These are phyloP conservation scores for Pseudeuparius sepicola DNA, from an alignment of 2,888 invertebrate genomes.

Conservation along the genomic window DNA sequence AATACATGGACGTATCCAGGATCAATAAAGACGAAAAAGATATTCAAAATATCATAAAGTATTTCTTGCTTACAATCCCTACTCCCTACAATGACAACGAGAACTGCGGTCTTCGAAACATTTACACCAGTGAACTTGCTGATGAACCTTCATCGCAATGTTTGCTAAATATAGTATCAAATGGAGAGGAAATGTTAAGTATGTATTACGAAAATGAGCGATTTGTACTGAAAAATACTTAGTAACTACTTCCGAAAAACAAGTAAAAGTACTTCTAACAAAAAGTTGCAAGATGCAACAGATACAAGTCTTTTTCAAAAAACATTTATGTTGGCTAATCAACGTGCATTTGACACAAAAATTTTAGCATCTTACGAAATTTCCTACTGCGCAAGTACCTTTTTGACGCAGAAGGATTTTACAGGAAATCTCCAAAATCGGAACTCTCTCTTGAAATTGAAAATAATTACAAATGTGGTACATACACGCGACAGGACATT, in stretches of 20 bases:
- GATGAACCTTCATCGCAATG: constrained; percentile 17
- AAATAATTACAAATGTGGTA: constrained; percentile 13
- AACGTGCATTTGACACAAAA: constrained; percentile 11
- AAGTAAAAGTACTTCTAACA: constrained; percentile 7
- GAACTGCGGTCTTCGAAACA: constrained; percentile 18
- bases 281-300: constrained; percentile 9
- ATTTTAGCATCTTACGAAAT: constrained; percentile 11
- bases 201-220: constrained; percentile 19
- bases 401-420: constrained; percentile 14
- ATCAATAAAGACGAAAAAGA: constrained; percentile 23
- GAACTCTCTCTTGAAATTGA: constrained; percentile 14
- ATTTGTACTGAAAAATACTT: constrained; percentile 15
- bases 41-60: constrained; percentile 21
- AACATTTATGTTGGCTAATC: constrained; percentile 5
- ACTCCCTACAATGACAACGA: constrained; percentile 13
- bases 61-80: constrained; percentile 16
- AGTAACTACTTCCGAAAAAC: constrained; percentile 6
- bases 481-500: constrained; percentile 16
- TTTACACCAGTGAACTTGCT: constrained; percentile 19
- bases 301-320: constrained; percentile 8
- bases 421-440: constrained; percentile 14
- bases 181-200: constrained; percentile 18
- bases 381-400: constrained; percentile 11
- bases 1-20: constrained; percentile 23
- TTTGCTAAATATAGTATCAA: constrained; percentile 17